Evolutionary conservation across 2,113 vertebrate species (phyloP).

Genomic region (Perognathus longimembris): DNA sequence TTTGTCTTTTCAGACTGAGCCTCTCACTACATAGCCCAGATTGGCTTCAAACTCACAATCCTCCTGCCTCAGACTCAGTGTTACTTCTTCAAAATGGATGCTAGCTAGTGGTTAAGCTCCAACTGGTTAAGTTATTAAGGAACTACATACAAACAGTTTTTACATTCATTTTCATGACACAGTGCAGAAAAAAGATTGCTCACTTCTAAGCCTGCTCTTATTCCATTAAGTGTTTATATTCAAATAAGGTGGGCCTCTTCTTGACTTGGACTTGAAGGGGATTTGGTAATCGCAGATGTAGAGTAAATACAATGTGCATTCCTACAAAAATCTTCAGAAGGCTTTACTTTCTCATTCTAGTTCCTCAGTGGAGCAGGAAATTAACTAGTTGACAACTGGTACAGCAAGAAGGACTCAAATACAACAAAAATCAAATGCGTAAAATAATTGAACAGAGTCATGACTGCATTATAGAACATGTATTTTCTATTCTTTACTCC

Average conservation of each 20-base stretch:
- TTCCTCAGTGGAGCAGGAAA: background rate
- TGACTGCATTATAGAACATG: background rate
- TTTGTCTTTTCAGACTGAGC: background rate
- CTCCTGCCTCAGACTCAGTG: no score
- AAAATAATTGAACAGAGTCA: background rate
- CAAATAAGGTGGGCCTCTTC: background rate
- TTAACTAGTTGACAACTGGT: background rate
- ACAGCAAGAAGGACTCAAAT: slow-evolving; percentile 28
- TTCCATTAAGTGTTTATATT: background rate
- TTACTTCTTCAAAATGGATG: background rate
- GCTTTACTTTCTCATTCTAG: background rate
- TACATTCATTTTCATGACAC: background rate
- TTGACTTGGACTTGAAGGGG: slow-evolving; percentile 51
- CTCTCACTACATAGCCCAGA: background rate
- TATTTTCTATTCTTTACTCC: slow-evolving; percentile 27
- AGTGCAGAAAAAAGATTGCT: background rate
- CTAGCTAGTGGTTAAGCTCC: background rate
- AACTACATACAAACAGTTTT: slow-evolving; percentile 16
- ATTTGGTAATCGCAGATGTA: background rate
- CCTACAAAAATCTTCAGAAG: background rate
- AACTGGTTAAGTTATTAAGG: slow-evolving; percentile 27
- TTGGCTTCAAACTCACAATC: no score
- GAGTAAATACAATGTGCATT: slow-evolving; percentile 11
- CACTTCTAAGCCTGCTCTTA: background rate
- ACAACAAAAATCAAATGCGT: background rate